phyloP scores from a whole-genome alignment of 1,140 invertebrate genomes.

The Macrostomum lignano region DNA sequence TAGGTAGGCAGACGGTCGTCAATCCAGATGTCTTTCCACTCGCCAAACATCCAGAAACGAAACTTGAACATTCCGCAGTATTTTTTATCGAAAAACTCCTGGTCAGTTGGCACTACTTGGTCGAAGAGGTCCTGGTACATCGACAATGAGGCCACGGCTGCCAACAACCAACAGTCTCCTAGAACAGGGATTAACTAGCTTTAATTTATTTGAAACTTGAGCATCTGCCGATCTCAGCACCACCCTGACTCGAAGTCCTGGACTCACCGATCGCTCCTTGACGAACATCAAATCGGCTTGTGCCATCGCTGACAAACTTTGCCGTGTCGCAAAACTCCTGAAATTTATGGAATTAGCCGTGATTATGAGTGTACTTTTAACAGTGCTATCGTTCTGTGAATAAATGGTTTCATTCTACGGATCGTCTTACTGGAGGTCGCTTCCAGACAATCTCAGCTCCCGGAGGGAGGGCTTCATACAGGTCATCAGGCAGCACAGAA shows the following conservation, averaged over 20 bases:
- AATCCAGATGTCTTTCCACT: constrained; percentile 40
- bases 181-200: no score
- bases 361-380: no score
- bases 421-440: no score
- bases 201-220: no score
- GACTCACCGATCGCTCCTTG: constrained; percentile 80
- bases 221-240: no score
- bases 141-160: constrained; percentile 38
- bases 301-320: constrained; percentile 67
- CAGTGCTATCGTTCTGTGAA: no score
- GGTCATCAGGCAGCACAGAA: no score
- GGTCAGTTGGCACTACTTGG: constrained; percentile 37
- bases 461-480: constrained; percentile 30
- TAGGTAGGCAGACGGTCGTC: constrained; percentile 41
- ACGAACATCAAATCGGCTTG: constrained; percentile 78
- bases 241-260: no score
- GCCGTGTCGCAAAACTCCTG: constrained; percentile 40
- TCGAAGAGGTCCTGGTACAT: constrained; percentile 36
- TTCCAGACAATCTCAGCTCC: constrained; percentile 15
- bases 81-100: constrained; percentile 32
- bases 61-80: constrained; percentile 29
- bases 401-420: no score
- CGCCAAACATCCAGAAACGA: constrained; percentile 41
- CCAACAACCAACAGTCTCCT: constrained; percentile 39
- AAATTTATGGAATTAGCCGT: no score